These are phyloP conservation scores for Colletes gigas DNA, from an alignment of 1,140 invertebrate genomes.

Conservation along the genomic window DNA sequence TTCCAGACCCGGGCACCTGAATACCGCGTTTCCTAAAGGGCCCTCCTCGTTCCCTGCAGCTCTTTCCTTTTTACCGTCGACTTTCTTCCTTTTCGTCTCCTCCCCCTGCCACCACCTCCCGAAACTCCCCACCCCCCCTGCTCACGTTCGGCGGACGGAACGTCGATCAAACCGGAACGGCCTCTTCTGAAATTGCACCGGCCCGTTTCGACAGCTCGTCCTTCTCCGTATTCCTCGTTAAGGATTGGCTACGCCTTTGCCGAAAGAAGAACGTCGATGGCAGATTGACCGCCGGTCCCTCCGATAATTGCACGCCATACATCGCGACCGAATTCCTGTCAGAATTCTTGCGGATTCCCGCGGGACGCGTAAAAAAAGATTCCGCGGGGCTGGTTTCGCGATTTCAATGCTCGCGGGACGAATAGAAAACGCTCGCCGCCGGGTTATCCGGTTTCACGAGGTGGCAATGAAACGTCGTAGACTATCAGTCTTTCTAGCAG, in stretches of 20 bases:
- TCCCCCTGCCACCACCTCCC: not conserved
- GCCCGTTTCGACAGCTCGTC: constrained; percentile 43
- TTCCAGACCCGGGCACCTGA: constrained; percentile 66
- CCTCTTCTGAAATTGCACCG: constrained; percentile 35
- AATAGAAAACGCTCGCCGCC: constrained; percentile 9
- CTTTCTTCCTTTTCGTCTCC: constrained; percentile 15
- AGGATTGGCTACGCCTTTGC: constrained; percentile 17
- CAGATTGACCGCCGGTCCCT: not conserved
- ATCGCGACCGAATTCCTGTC: not conserved
- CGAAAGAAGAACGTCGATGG: constrained; percentile 9
- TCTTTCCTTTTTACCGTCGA: constrained; percentile 6
- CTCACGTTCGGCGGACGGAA: not conserved
- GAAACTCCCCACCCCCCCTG: constrained; percentile 1
- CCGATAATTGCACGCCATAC: constrained; percentile 22
- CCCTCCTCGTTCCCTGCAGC: not conserved
- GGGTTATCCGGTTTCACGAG: constrained; percentile 1
- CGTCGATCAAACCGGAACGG: constrained; percentile 30
- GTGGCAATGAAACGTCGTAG: constrained; percentile 20
- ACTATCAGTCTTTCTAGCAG: constrained; percentile 50
- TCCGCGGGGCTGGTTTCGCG: not conserved
- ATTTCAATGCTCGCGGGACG: not conserved
- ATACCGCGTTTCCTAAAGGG: constrained; percentile 75
- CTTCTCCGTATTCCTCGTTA: constrained; percentile 52
- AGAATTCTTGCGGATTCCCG: not conserved
- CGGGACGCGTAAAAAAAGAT: not conserved